Percentiles rank a stretch among this genome's conserved stretches.
Conservation (phyloP, 2,888 invertebrate species). For the Coenonympha glycerion region DNA sequence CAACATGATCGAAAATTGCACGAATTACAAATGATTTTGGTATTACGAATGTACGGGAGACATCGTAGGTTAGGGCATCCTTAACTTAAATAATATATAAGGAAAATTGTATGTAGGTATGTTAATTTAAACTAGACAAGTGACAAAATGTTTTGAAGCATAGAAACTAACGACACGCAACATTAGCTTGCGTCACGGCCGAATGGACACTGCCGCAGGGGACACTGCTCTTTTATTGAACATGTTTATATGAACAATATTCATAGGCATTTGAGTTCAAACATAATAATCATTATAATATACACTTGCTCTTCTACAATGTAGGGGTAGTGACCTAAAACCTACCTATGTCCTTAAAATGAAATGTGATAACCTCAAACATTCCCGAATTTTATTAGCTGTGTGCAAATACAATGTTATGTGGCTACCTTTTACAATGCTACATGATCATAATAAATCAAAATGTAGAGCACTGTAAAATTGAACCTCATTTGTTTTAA, state of each 20-base stretch:
- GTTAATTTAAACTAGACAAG: slow-evolving; percentile 14
- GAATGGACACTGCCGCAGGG: slow-evolving; percentile 28
- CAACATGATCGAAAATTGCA: no score
- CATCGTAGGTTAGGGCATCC: no score
- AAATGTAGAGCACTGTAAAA: no score
- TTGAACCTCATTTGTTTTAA: no score
- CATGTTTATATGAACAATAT: slow-evolving; percentile 5
- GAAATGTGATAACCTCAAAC: background rate
- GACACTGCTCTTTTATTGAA: slow-evolving; percentile 20
- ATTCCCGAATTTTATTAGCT: no score
- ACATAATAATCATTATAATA: background rate
- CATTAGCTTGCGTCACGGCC: slow-evolving; percentile 29
- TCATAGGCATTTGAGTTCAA: background rate
- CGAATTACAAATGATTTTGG: no score
- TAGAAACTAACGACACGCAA: slow-evolving; percentile 29
- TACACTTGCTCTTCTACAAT: background rate
- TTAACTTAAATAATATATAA: no score
- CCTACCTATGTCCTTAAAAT: no score
- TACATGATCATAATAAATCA: no score
- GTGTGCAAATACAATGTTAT: no score
- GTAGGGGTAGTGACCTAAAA: background rate
- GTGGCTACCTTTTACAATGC: no score
- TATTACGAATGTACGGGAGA: no score
- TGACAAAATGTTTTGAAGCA: slow-evolving; percentile 28
- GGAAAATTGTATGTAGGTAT: background rate